Evolutionary conservation across 2,888 invertebrate species (phyloP), one percentile per base, ranked within the genome.

Genomic region (Ormia ochracea): DNA sequence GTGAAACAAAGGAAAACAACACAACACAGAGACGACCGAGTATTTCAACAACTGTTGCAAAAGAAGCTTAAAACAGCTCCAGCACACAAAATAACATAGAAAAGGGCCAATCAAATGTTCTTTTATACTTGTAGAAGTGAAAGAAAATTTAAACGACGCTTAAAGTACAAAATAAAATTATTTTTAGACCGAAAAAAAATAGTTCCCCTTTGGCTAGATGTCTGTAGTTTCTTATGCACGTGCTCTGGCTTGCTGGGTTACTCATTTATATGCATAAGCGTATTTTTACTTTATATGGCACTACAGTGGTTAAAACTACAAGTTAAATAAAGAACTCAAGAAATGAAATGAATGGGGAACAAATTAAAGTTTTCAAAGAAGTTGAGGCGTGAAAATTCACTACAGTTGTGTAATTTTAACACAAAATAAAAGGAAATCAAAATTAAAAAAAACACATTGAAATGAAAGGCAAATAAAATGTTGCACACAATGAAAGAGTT

Each of bases 341-440:
- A 48, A 58, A 45, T 33, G 66, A 72, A 66, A 65, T 61, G 66
- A 59, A 79, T 61, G 43, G 70, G 23, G 50, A 79, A 79, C 74
- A 79, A 75, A 72, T 80, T 80, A 66, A 74, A 80, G 75, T 80
- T 80, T 75, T 36, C 45, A 38, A 43, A 70, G 48, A 80, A 75
- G 66, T 80, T 80, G 52, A 58, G 79, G 75, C 75, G 75, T 75
- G 75, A 80, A 79, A 80, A 80, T 80, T 72, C 61, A 66, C 66
- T 70, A 68, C 66, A 80, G 65, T 72, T 80, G 52, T 66, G 65
- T 41, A 80, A 66, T 56, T 75, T 61, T 33, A 21, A 21, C 33
- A 56, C 7, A 65, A 65, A 66, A 74, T 43, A 59, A 68, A 41
- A 43, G 36, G 12, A 73, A 33, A 31, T 26, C 4, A 65, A 48